These are phyloP conservation scores for Furcifer pardalis DNA, from an alignment of 2,797 vertebrate species.

Conservation along the genomic window DNA sequence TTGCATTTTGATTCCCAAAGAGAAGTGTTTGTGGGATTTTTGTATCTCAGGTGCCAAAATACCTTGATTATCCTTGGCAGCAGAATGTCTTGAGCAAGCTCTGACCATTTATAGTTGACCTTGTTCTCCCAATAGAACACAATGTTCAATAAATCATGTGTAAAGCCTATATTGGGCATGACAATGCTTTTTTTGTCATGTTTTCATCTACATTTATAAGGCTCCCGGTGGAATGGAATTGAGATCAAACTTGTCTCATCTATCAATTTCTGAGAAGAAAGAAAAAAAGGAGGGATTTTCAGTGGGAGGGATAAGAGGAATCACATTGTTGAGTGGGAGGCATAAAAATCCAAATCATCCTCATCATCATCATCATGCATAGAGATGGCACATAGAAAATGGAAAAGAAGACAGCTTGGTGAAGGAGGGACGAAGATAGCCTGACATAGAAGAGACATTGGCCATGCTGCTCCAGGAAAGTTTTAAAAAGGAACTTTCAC, in stretches of 20 bases:
- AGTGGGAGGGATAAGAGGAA: background rate
- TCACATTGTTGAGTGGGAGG: too few relatives aligned
- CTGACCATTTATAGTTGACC: too few relatives aligned
- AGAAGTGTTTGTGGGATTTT: too few relatives aligned
- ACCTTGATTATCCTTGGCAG: too few relatives aligned
- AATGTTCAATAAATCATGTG: too few relatives aligned
- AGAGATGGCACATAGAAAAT: slow-evolving; percentile 29
- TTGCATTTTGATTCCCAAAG: too few relatives aligned
- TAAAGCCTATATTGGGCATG: too few relatives aligned
- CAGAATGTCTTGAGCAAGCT: too few relatives aligned
- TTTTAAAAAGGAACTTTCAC: background rate
- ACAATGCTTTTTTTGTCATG: background rate
- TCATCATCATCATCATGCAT: background rate
- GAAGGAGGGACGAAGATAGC: background rate
- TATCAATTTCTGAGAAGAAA: background rate
- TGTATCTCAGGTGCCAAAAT: background rate
- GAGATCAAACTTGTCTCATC: slow-evolving; percentile 22
- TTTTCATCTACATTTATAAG: background rate
- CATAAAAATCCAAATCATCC: too few relatives aligned
- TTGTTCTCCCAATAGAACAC: too few relatives aligned
- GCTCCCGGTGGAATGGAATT: background rate
- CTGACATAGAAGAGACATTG: fast-evolving
- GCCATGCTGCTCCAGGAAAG: background rate
- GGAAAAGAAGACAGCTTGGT: slow-evolving; percentile 27
- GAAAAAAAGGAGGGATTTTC: background rate